A percentile compares a stretch with the other conserved stretches of the same genome.
Evolutionary conservation across 2,888 invertebrate species (phyloP).

Genomic region (Cataglyphis albicans): DNA sequence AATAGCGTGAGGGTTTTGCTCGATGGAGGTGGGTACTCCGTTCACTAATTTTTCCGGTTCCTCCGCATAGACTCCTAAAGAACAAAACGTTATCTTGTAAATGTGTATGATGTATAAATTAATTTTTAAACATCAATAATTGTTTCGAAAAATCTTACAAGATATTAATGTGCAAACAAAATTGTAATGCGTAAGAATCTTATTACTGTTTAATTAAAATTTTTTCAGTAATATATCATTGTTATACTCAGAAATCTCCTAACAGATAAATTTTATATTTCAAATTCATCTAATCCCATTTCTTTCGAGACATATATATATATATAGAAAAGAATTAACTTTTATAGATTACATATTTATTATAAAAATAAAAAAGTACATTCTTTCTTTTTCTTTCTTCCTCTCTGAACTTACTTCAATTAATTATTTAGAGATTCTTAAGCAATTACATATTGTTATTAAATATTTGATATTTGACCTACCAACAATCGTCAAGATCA

Average conservation of each 20-base stretch:
- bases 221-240: no score
- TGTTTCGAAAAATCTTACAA: background rate
- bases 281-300: background rate
- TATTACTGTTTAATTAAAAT: background rate
- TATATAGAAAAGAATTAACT: background rate
- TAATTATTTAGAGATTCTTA: background rate
- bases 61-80: slow-evolving; percentile 30
- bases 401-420: background rate
- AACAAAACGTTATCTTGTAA: background rate
- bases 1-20: background rate
- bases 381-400: no score
- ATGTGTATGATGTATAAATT: background rate
- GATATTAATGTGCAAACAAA: background rate
- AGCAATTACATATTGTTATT: background rate
- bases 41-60: slow-evolving; percentile 37
- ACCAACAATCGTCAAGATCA: slow-evolving; percentile 21
- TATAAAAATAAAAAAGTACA: background rate
- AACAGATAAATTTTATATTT: background rate
- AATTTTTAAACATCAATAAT: background rate
- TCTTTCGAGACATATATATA: background rate
- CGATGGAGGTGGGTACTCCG: slow-evolving; percentile 4
- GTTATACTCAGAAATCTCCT: background rate
- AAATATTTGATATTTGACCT: background rate
- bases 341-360: background rate
- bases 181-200: background rate